Conservation (phyloP, 2,113 vertebrate genomes). For the Pseudopodoces humilis region DNA sequence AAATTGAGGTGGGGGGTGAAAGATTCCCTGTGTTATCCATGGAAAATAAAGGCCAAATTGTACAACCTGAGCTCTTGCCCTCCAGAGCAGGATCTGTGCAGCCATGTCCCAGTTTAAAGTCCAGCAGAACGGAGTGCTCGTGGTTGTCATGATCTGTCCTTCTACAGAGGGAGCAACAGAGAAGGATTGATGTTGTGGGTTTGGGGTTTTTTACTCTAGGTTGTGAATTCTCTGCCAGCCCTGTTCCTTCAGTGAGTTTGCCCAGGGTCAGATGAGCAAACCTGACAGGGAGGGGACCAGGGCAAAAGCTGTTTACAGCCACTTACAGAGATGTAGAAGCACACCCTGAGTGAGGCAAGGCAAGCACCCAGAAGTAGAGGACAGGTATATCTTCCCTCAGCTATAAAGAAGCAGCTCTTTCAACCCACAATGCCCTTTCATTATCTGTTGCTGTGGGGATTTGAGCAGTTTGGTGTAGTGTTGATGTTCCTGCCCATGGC, state of each 20-base stretch:
- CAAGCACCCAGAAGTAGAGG: background rate
- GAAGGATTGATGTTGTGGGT: background rate
- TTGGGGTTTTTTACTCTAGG: background rate
- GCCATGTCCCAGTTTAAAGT: background rate
- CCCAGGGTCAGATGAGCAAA: background rate
- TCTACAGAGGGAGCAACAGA: background rate
- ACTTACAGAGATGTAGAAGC: background rate
- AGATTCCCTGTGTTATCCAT: background rate
- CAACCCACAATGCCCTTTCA: background rate
- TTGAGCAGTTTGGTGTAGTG: background rate
- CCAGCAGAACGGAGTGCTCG: background rate
- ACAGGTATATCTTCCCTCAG: background rate
- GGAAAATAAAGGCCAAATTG: background rate
- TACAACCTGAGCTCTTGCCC: background rate
- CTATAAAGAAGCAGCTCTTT: background rate
- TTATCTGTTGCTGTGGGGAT: background rate
- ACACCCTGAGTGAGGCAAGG: background rate
- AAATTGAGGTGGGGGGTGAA: background rate
- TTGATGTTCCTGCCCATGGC: background rate
- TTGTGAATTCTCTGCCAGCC: background rate
- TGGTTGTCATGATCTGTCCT: background rate
- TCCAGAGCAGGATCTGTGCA: background rate
- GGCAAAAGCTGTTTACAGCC: background rate
- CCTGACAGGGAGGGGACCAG: background rate
- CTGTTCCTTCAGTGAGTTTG: background rate